phyloP scores from a whole-genome alignment of 2,797 vertebrate genomes.

The Triplophysa bombifrons region DNA sequence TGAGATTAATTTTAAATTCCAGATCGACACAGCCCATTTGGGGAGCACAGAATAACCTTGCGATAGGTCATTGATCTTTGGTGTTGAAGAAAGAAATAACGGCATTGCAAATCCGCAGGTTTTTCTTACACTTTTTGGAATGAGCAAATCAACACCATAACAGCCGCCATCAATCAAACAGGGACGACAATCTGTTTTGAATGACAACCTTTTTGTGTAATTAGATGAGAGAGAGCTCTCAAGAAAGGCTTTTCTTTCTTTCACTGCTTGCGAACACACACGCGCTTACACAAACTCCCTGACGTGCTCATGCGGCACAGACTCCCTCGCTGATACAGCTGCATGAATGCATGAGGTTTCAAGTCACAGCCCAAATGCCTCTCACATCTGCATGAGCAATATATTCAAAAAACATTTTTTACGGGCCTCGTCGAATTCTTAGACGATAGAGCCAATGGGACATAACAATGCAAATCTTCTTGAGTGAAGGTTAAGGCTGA shows the following conservation, averaged over 20 bases:
- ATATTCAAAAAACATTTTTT: conserved; percentile 33
- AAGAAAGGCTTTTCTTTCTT: conserved; percentile 11
- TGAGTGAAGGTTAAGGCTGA: neutral
- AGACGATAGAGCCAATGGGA: neutral
- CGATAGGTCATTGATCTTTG: conserved; percentile 41
- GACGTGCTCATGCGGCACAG: neutral
- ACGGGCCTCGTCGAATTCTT: conserved; percentile 20
- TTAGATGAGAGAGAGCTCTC: conserved; percentile 31
- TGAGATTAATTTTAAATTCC: conserved; percentile 28
- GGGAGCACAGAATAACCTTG: conserved; percentile 30
- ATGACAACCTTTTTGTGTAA: conserved; percentile 43
- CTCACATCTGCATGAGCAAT: conserved; percentile 19
- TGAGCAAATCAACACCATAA: conserved; percentile 48
- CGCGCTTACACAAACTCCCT: neutral
- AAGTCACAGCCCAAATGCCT: conserved; percentile 21
- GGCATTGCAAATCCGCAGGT: conserved; percentile 42
- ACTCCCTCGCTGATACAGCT: conserved; percentile 49
- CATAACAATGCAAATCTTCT: conserved; percentile 37
- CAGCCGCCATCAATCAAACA: conserved; percentile 45
- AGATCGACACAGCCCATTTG: conserved; percentile 24
- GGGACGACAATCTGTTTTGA: conserved; percentile 40
- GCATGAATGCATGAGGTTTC: conserved; percentile 54
- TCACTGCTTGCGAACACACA: neutral
- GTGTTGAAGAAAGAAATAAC: conserved; percentile 60
- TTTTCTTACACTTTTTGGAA: conserved; percentile 42